Evolutionary conservation across 2,888 invertebrate species (phyloP).

Genomic region (Ectemnius cavifrons): DNA sequence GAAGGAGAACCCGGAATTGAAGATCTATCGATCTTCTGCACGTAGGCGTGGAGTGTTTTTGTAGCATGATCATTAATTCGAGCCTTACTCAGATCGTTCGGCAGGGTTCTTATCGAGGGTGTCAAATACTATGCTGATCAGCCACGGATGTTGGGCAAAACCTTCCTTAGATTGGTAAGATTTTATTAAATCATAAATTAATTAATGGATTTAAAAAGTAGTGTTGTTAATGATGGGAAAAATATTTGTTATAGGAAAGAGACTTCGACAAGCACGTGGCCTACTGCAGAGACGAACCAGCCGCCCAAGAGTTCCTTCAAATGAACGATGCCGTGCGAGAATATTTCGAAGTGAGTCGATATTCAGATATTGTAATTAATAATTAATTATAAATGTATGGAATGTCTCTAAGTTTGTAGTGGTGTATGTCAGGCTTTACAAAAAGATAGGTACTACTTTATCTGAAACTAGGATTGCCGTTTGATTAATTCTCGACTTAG

Average conservation of each 20-base stretch:
- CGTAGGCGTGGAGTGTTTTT: slow-evolving; percentile 70
- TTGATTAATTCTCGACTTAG: too few species aligned
- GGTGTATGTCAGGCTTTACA: too few species aligned
- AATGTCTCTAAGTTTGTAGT: too few species aligned
- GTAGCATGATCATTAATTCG: slow-evolving; percentile 76
- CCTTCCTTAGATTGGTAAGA: slow-evolving; percentile 88
- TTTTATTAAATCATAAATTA: background rate
- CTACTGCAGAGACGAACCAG: slow-evolving; percentile 92
- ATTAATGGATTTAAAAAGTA: background rate
- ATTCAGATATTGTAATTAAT: background rate
- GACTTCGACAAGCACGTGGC: slow-evolving; percentile 97
- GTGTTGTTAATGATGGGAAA: background rate
- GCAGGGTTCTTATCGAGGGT: slow-evolving; percentile 93
- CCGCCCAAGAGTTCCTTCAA: slow-evolving; percentile 88
- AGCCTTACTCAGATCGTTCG: slow-evolving; percentile 78
- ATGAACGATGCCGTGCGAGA: slow-evolving; percentile 84
- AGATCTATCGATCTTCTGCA: slow-evolving; percentile 51
- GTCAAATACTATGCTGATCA: slow-evolving; percentile 95
- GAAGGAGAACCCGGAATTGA: background rate
- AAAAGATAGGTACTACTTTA: too few species aligned
- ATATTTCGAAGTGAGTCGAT: slow-evolving; percentile 87
- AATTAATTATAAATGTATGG: background rate
- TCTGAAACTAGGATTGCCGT: too few species aligned
- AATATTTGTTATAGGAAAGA: slow-evolving; percentile 81
- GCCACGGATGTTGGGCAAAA: slow-evolving; percentile 92